Evolutionary conservation across 2,113 vertebrate species (phyloP), one percentile per base, ranked within the genome.

Genomic region (Anoplopoma fimbria): DNA sequence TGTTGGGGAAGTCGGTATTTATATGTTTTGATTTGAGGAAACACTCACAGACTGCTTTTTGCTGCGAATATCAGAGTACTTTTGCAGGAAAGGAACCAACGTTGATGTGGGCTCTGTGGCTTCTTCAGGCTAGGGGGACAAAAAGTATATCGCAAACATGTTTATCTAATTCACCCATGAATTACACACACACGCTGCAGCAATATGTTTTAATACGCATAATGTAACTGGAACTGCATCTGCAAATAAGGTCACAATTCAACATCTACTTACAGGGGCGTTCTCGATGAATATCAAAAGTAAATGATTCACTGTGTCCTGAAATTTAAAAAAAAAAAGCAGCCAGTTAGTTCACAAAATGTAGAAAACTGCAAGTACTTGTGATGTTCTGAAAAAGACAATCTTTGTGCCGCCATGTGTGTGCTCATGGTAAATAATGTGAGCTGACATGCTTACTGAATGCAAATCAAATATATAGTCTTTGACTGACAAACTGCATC

Each of bases 271-370:
- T 90, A 99, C 98, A 68, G 97, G 97, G 75, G 96, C 97, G 79
- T 98, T 96, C 84, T 99, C 97, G 78, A 99, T 98, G 90, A 98
- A 99, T 91, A 99, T 96, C 79, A 99, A 94, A 53, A 99, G 90
- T 82, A 99, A 95, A 93, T 97, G 97, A 93, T 99, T 99, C 75
- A 98, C 97, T 67, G 97, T 98, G 91, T 99, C 97, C 98, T 99
- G 90, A 83, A 89, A 84, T 89, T 87, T 75, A 8, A 55, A 17
- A 58, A 51, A 90, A 88, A 87, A 60, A n/a, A 79, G 7, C 10
- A 75, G 10, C 2, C 19, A 12, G 72, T 21, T 86, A 25, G 80
- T 31, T 89, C 10, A 63, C 2, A 65, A 60, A 49, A 77, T 19
- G 4, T n/a, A 33, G 1, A 65, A 25, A 17, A 31, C 4, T 34